Evolutionary conservation across 2,888 invertebrate species (phyloP).

Genomic region (Chalcosyrphus nemorum): DNA sequence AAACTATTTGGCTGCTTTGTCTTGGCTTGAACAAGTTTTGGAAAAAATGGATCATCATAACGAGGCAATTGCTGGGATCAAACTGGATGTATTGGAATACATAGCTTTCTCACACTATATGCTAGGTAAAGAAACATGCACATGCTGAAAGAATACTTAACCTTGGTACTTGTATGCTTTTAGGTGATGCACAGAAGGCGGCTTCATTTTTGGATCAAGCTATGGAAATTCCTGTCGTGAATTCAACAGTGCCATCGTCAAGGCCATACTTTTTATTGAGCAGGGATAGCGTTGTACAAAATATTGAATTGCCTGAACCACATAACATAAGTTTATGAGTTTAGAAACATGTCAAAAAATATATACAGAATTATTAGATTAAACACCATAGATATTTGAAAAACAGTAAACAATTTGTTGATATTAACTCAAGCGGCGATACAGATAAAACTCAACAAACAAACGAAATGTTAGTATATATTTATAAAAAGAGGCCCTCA

Average conservation of each 20-base stretch:
- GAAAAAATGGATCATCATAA: not conserved
- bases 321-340: too few relatives aligned
- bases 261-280: not conserved
- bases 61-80: not conserved
- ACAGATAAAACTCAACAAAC: too few relatives aligned
- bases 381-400: too few relatives aligned
- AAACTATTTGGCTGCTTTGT: not conserved
- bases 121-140: not conserved
- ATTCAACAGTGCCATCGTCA: not conserved
- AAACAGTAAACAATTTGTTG: too few relatives aligned
- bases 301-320: not conserved
- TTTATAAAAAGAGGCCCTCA: too few relatives aligned
- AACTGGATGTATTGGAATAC: slow-evolving; percentile 6
- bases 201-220: not conserved
- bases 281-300: not conserved
- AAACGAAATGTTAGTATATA: too few relatives aligned
- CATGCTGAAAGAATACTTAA: not conserved
- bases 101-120: slow-evolving; percentile 8
- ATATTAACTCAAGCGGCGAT: too few relatives aligned
- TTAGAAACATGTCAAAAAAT: too few relatives aligned
- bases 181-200: not conserved
- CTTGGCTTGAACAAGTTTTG: slow-evolving; percentile 1
- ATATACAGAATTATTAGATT: too few relatives aligned
- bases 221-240: not conserved
- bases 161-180: not conserved